Base-by-base conservation (phyloP, 2,888 invertebrate species). In the Mongoloraphidia duomilia region DNA sequence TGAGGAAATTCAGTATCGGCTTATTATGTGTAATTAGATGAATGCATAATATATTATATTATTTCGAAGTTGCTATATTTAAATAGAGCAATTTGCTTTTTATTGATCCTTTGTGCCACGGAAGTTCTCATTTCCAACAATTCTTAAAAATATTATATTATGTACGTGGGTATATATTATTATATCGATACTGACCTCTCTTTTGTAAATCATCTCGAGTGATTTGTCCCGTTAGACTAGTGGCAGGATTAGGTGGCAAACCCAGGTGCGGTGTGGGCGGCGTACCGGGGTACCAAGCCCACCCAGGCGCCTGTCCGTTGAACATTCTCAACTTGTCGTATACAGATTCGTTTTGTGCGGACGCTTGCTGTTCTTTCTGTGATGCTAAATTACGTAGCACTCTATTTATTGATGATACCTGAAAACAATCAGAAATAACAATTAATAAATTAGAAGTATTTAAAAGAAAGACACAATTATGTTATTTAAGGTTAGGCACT, bases 351-450 rank as follows among this genome's bases (percentile, higher is more conserved):
- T 82, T 85, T 62, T 85, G 83, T 56, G 80, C 80, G 41, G 79
- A 79, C 41, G 83, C 82, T 59, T 90, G 89, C 68, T 91, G 91
- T 71, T 94, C 96, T 69, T 95, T 97, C 70, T 94, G 93, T 46
- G 93, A 90, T 33, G 95, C 93, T 61, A 97, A 76, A 72, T 96
- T 97, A 55, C 97, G 76, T 51, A 97, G 77, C 53, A 97, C 97
- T 59, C 97, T 84, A 76, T 97, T 97, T 70, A 97, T 97, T 63
- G 94, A 95, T 54, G 95, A 95, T 56, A 95, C 94, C 94, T 95
- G 77, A 36, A 72, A 68, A 51, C 56, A 63, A 57, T 54, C 52
- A 39, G 49, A 46, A n/a, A 13, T 11, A 36, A 36, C 6, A 13
- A 35, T n/a, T 33, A 42, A 17, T 17, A 5, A 50, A 47, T 53